These are phyloP conservation scores for Chelonus formosanus DNA, from an alignment of 2,888 invertebrate genomes.

Conservation along the genomic window DNA sequence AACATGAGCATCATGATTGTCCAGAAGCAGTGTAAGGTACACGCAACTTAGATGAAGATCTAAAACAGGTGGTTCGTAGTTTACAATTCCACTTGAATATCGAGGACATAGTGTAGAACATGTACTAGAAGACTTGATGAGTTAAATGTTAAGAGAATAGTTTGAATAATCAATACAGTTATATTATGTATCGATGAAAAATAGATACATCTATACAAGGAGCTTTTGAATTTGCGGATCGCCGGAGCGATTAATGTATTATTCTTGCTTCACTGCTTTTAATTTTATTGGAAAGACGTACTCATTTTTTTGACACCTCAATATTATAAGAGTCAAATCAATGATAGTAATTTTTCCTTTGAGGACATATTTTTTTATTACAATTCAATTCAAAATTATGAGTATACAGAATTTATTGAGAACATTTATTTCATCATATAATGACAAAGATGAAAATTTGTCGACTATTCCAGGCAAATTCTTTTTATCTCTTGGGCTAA, in stretches of 20 bases:
- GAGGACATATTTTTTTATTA: no score
- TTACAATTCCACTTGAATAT: constrained; percentile 8
- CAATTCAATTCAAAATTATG: no score
- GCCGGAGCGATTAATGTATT: constrained; percentile 57
- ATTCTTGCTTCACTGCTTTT: constrained; percentile 50
- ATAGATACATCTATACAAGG: constrained; percentile 14
- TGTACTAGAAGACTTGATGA: constrained; percentile 1
- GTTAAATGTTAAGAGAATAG: constrained; percentile 6
- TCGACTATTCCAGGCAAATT: no score
- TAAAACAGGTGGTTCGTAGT: constrained; percentile 15
- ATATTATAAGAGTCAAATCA: not conserved
- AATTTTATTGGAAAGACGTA: constrained; percentile 44
- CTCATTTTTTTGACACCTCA: not conserved
- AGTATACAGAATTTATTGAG: no score
- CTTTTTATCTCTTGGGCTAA: not conserved
- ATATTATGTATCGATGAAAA: constrained; percentile 16
- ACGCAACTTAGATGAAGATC: constrained; percentile 5
- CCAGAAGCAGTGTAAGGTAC: not conserved
- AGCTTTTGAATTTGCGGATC: constrained; percentile 60
- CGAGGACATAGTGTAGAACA: constrained; percentile 5
- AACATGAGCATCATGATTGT: constrained; percentile 6
- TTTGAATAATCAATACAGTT: constrained; percentile 17
- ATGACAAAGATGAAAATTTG: no score
- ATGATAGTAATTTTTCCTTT: no score
- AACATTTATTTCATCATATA: no score